Evolutionary conservation across 2,888 invertebrate genomes (phyloP).

Genomic region (Diarsia rubi): DNA sequence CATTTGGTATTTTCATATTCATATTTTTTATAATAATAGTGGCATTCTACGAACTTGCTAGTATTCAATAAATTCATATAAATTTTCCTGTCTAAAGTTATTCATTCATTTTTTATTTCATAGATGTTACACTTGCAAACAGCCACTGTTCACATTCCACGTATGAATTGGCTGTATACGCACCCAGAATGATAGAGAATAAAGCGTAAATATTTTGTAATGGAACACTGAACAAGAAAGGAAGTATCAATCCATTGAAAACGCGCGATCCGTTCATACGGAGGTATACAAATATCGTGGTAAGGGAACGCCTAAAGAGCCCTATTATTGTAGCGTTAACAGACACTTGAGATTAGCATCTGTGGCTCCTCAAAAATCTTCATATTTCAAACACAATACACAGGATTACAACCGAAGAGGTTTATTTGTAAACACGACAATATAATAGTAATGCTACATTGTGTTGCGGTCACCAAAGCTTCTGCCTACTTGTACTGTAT

Average conservation of each 20-base stretch:
- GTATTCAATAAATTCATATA: neutral
- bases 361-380: slow-evolving; percentile 86
- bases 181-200: slow-evolving; percentile 59
- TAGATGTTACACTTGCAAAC: slow-evolving; percentile 8
- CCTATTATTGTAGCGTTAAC: slow-evolving; percentile 89
- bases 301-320: slow-evolving; percentile 83
- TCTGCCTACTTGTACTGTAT: slow-evolving; percentile 82
- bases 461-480: slow-evolving; percentile 80
- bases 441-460: slow-evolving; percentile 79
- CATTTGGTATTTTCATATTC: neutral
- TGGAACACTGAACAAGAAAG: slow-evolving; percentile 72
- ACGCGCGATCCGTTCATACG: slow-evolving; percentile 81
- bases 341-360: slow-evolving; percentile 91
- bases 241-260: slow-evolving; percentile 84
- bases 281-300: slow-evolving; percentile 82
- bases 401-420: slow-evolving; percentile 88
- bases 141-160: slow-evolving; percentile 23
- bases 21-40: neutral
- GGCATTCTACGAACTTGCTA: neutral
- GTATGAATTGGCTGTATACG: slow-evolving; percentile 51
- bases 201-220: slow-evolving; percentile 63
- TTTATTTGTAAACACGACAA: slow-evolving; percentile 90
- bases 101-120: slow-evolving; percentile 14
- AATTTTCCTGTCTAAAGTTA: neutral
- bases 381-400: slow-evolving; percentile 86